Base-by-base conservation (phyloP, 2,888 invertebrate species). In the Danaus chrysippus region DNA sequence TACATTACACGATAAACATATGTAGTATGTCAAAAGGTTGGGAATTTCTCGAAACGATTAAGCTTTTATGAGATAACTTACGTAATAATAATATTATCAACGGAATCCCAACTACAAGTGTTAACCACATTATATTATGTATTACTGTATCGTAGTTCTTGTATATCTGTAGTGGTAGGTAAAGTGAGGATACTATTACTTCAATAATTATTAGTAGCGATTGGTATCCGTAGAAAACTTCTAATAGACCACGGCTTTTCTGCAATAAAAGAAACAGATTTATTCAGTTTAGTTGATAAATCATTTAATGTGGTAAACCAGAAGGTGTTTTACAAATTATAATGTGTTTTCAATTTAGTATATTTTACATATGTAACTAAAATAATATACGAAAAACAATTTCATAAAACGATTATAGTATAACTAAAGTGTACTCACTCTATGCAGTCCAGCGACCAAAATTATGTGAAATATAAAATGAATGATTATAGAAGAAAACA, bases 381-480 rank as follows among this genome's bases (percentile, higher is more conserved):
- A 34, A 34, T 34, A 6, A 34, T 6, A 5, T 34, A 34, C 6
- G 23, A 8, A 34, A 34, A 6, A 5, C 23, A 34, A 34, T 34
- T 8, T 34, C 23, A 34, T 34, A 34, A 34, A 34, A 34, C 23
- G 23, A 5, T 34, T 34, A 34, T 34, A 0, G 6, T 34, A 34
- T 34, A 34, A 34, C 8, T 6, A 43, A 43, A 43, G 11, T 12
- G 10, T 10, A 49, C 53, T 58, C n/a, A 58, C 58, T 19, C 19
- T 58, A 42, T 58, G 58, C 19, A 58, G 42, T 10, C 42, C 58
- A 10, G 53, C 19, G 13, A 58, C n/a, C 15, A 58, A 53, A 2
- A 58, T 23, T n/a, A 58, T 58, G 17, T 53, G 42, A 13, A 58
- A 58, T 19, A 58, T 15, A 11, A 58, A 58, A 42, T 58, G 41